These are phyloP conservation scores for Phycodurus eques DNA, from an alignment of 2,113 vertebrate species.

Conservation along the genomic window DNA sequence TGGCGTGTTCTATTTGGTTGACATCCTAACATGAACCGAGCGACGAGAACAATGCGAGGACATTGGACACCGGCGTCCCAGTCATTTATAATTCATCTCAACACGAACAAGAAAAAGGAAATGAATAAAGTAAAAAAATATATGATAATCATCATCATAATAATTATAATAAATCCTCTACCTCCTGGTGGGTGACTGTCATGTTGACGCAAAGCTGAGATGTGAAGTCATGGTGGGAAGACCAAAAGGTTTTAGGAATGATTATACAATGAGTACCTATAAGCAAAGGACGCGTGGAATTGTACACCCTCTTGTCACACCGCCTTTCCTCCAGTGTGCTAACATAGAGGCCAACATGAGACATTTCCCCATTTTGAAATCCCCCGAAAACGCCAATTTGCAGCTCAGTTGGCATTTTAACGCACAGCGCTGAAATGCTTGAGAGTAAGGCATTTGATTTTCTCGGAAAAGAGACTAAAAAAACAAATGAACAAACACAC, in stretches of 20 bases:
- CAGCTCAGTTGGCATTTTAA: background rate
- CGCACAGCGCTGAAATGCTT: background rate
- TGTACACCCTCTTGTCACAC: conserved; percentile 9
- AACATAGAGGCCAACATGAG: conserved; percentile 40
- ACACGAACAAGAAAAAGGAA: conserved; percentile 20
- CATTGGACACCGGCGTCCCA: conserved; percentile 63
- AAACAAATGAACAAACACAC: background rate
- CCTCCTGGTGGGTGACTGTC: background rate
- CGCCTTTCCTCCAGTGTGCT: conserved; percentile 6
- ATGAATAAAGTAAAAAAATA: background rate
- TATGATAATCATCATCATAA: too few species aligned
- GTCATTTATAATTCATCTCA: conserved; percentile 68
- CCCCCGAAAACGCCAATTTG: background rate
- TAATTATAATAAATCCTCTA: background rate
- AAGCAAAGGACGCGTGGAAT: conserved; percentile 27
- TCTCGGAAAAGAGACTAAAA: too few species aligned
- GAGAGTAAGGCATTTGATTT: background rate
- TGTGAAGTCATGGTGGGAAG: background rate
- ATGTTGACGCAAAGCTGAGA: background rate
- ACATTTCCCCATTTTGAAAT: conserved; percentile 16
- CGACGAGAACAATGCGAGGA: conserved; percentile 56
- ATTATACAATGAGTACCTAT: conserved; percentile 5
- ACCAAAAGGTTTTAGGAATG: background rate
- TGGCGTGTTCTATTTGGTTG: conserved; percentile 26
- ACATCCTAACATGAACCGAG: conserved; percentile 44